Conservation (phyloP, 1,140 invertebrate species). For the Pogonus chalceus region DNA sequence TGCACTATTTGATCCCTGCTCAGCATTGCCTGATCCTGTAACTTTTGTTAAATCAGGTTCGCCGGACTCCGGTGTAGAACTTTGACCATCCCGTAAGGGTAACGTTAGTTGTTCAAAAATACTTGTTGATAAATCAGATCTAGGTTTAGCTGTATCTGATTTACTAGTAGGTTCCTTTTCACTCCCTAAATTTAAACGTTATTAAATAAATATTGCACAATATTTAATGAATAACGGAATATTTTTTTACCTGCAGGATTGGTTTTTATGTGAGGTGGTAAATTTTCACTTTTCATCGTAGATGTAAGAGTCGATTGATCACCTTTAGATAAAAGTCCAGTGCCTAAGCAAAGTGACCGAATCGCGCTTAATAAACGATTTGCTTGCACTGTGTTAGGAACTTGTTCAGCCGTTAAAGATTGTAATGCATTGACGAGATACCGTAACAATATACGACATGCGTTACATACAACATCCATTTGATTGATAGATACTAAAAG, state of each 20-base stretch:
- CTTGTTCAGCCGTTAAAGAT: conserved; percentile 21
- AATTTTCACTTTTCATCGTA: conserved; percentile 55
- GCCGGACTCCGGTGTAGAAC: conserved; percentile 18
- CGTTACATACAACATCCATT: conserved; percentile 31
- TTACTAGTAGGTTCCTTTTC: conserved; percentile 46
- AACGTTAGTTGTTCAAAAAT: conserved; percentile 57
- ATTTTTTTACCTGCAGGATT: conserved; percentile 39
- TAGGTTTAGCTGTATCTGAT: conserved; percentile 45
- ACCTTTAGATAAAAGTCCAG: conserved; percentile 41
- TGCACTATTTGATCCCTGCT: conserved; percentile 30
- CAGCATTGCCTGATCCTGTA: conserved; percentile 28
- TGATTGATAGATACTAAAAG: conserved; percentile 30
- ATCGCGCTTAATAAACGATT: conserved; percentile 44
- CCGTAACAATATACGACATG: conserved; percentile 30
- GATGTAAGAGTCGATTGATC: conserved; percentile 52
- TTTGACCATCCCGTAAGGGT: conserved; percentile 45
- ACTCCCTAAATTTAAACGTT: conserved; percentile 22
- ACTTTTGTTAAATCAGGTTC: conserved; percentile 33
- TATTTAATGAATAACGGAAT: conserved; percentile 6
- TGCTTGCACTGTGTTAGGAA: conserved; percentile 26
- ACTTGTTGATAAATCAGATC: conserved; percentile 50
- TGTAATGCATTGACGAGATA: conserved; percentile 30
- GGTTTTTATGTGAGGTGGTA: conserved; percentile 46
- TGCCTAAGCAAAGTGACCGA: conserved; percentile 47
- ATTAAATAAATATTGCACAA: conserved; percentile 6